Base-by-base conservation (phyloP, 2,797 vertebrate genomes). In the Phrynocephalus forsythii region DNA sequence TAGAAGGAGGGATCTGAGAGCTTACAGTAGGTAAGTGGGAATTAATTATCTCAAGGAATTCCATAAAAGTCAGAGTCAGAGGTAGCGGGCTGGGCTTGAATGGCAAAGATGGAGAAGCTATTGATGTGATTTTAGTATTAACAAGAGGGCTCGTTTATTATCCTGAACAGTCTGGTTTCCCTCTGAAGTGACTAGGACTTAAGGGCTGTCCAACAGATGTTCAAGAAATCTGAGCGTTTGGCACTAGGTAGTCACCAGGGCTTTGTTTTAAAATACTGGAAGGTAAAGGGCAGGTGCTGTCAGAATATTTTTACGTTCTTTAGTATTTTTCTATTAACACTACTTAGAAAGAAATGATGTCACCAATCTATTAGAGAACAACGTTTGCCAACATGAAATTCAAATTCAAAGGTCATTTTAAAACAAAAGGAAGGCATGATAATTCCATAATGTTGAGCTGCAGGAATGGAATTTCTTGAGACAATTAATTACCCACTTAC, bases 121-220 rank as follows among this genome's bases (percentile, higher is more conserved):
- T 38, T 50, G 80, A 67, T 68, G 84, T 91, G 79, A 82, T 48
- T 93, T 79, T 75, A 89, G 82, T 87, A 90, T 86, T 87, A 87
- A 89, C 83, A 0, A 0, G 77, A 48, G 50, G 89, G 87, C 82
- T 79, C 48, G 16, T 77, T 83, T 28, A 5, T 52, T 69, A 26
- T 67, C 44, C 0, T 52, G 88, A 82, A 44, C 90, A 44, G 0
- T 0, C 0, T 69, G 38, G 5, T 86, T 92, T 90, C 86, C 84
- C 82, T 83, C 75, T 87, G 80, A 84, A 89, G 90, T 22, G 33
- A 5, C 0, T 10, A 30, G 63, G 28, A 87, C 50, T 33, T 90
- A 86, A 78, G 85, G 75, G 38, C 69, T 92, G 30, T 63, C 89
- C 76, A 48, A 84, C 79, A 87, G 89, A 76, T 94, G 91, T 91